Base-by-base conservation (phyloP, 2,113 vertebrate species). In the Gobius niger region DNA sequence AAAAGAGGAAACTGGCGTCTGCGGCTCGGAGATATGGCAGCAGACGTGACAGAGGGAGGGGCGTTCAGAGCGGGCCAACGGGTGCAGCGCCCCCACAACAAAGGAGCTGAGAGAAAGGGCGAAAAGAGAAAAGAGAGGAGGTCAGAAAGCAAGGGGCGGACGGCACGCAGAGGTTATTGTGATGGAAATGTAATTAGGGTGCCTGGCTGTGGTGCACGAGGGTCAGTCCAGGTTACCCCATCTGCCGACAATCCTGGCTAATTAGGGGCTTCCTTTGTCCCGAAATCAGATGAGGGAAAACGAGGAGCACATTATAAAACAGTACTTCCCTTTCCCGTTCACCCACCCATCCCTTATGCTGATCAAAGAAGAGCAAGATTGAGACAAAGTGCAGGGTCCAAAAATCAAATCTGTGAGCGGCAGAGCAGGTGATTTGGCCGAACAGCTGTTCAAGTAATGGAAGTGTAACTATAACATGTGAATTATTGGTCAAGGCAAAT, bases 131-230 rank as follows among this genome's bases (percentile, higher is more conserved):
- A 86, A 76, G 72, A 70, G 74, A 82, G 75, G 85, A 92, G 92
- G 93, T 93, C 92, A 93, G 92, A 93, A 93, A 91, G 91, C 90
- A 93, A 89, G 76, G 86, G 89, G 84, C 72, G 72, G 87, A 84
- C 86, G 86, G 85, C 89, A 89, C 75, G 88, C 76, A 81, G 86
- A 78, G 85, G 82, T 89, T 90, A 93, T 95, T 95, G 93, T 95
- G 90, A 93, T 94, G 92, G 92, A 93, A 93, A 92, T 93, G 87
- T 87, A 86, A 92, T 93, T 91, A 91, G 83, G 82, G 81, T 78
- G 82, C 80, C 83, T 77, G 83, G 84, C 88, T 88, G 82, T 51
- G 78, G 80, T 73, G 84, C 84, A 83, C 16, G 5, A 67, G 85
- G 88, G 91, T 94, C 91, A 92, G 88, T 79, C 75, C 85, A 85